Base-by-base conservation (phyloP, 2,113 vertebrate species). In the Percina caprodes region DNA sequence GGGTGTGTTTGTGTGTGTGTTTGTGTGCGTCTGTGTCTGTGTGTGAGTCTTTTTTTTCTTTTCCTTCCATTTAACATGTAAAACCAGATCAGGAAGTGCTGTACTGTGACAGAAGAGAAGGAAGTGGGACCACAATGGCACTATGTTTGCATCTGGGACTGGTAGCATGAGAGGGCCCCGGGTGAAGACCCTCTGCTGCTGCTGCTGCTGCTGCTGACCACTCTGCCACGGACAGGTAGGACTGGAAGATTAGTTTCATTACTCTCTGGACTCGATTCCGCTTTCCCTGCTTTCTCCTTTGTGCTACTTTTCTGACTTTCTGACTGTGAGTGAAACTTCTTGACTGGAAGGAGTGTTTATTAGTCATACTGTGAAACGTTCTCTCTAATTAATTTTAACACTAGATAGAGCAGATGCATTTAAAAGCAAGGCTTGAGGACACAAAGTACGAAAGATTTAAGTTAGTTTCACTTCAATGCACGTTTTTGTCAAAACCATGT, bases 11-110 rank as follows among this genome's bases (percentile, higher is more conserved):
- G 14, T 87, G 67, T 86, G 78, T 79, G 76, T 76, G 75, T 77
- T 60, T 84, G 39, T 76, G 70, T 80, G 85, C 77, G 61, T 61
- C 69, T 46, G 65, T 61, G 30, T 45, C 9, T 72, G 76, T 55
- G 67, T 79, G 54, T 49, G 33, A 19, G 56, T 3, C 30, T 21
- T 56, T 55, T 42, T 23, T 46, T 60, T 74, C 18, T 61, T 75
- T 39, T 80, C 39, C 59, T 55, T 60, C 72, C 52, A 35, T 54
- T 85, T 78, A 59, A 71, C 73, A 69, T 94, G 92, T 94, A 81
- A 93, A 94, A 92, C 82, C 79, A 90, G 96, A 97, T 93, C 96
- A 97, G 97, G 96, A 97, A 97, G 97, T 94, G 93, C 92, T 87
- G 92, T 92, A 87, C 77, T 90, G 80, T 93, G 88, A 92, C 86